Base-by-base conservation (phyloP, 2,888 invertebrate genomes). In the Ganaspis brasiliensis region DNA sequence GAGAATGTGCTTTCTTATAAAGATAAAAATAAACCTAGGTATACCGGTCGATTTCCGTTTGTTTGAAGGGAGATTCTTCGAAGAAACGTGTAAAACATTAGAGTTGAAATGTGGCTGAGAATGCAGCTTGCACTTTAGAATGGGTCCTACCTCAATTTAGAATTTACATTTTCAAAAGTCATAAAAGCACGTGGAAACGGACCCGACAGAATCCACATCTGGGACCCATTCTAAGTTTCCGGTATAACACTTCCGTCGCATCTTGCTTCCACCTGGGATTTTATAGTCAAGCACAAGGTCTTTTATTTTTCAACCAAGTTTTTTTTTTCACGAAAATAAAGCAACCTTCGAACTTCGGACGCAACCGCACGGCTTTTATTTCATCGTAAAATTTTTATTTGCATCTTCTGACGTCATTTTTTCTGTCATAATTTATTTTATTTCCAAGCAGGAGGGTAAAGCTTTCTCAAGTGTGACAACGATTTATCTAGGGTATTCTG, bases 181-280 rank as follows among this genome's bases (percentile, higher is more conserved):
- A 24, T 67, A 67, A 67, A 67, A 19, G 24, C 67, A 67, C 67
- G 67, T 67, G 40, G 21, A 67, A 37, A 67, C 21, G 67, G 67
- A 14, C 40, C 67, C 67, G 45, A 67, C 45, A 45, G 21, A 40
- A 40, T 40, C 37, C 67, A 67, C 67, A 67, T 67, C 67, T 67
- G 67, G 37, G 67, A n/a, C 45, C 24, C 67, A 45, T 67, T 40
- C 14, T 21, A 45, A 24, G 24, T 24, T 40, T 67, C 67, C 67
- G 45, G 67, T 52, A 52, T 67, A 67, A 67, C 67, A 67, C 67
- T 67, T 67, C 67, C 67, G 40, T 67, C 67, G 40, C 67, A 67
- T 67, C 67, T 67, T 67, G 67, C 67, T 10, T 67, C 67, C 67
- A 67, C 67, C 67, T 67, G 67, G 67, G 21, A 67, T 67, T 67